These are phyloP conservation scores for Marronus borbonicus DNA, from an alignment of 2,888 invertebrate genomes.

Conservation along the genomic window DNA sequence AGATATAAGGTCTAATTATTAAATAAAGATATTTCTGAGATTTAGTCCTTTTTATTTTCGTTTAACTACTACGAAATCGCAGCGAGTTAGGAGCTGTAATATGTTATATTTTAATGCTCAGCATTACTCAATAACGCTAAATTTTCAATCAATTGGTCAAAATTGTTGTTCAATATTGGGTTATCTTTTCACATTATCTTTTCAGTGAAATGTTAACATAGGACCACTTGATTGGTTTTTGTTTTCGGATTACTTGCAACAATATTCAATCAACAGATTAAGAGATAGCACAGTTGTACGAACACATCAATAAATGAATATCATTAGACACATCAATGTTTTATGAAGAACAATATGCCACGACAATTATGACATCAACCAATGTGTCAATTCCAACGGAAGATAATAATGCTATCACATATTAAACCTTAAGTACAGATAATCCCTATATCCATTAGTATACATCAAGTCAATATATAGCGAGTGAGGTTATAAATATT, in stretches of 20 bases:
- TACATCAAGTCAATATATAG: too few species aligned
- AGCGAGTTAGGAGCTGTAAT: too few species aligned
- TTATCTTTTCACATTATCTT: constrained; percentile 25
- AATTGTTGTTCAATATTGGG: constrained; percentile 8
- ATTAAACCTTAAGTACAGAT: background rate
- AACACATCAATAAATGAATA: constrained; percentile 26
- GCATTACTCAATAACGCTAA: background rate
- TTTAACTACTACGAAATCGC: too few species aligned
- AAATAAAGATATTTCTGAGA: too few species aligned
- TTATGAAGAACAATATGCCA: constrained; percentile 29
- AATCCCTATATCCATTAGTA: too few species aligned
- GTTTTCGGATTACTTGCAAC: constrained; percentile 23
- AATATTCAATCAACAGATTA: constrained; percentile 26
- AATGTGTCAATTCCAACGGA: constrained; percentile 21
- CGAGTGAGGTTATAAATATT: too few species aligned
- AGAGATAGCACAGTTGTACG: constrained; percentile 35
- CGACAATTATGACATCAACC: constrained; percentile 18
- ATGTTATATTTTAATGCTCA: background rate
- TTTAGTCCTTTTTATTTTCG: too few species aligned
- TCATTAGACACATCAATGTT: constrained; percentile 17
- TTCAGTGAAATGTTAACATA: constrained; percentile 21
- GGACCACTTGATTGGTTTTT: constrained; percentile 25
- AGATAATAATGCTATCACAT: constrained; percentile 14
- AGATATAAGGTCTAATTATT: too few species aligned
- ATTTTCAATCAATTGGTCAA: constrained; percentile 20